Percentiles rank a stretch among this genome's conserved stretches.
Evolutionary conservation across 2,888 invertebrate species (phyloP).

Genomic region (Tetheella fluctuosa): DNA sequence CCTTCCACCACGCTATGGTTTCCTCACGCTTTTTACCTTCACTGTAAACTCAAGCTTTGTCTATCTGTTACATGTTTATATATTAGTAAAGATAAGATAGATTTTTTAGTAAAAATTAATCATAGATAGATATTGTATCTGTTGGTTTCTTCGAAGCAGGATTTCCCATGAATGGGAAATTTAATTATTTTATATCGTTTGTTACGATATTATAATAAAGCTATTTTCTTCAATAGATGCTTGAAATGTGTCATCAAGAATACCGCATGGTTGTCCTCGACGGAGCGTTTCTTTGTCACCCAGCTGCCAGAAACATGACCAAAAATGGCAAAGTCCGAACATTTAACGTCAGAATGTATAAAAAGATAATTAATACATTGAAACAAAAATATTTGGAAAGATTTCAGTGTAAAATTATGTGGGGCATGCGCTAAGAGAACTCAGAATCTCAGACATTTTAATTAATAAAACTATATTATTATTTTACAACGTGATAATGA

Average conservation of each 20-base stretch:
- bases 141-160: too few species aligned
- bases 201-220: neutral
- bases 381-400: conserved; percentile 77
- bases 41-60: too few species aligned
- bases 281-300: conserved; percentile 89
- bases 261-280: conserved; percentile 89
- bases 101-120: too few species aligned
- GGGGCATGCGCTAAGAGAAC: conserved; percentile 49
- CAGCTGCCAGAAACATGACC: conserved; percentile 62
- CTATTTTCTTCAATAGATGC: conserved; percentile 82
- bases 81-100: too few species aligned
- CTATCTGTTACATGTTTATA: too few species aligned
- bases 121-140: too few species aligned
- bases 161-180: too few species aligned
- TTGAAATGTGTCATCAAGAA: conserved; percentile 89
- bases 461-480: too few species aligned
- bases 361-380: conserved; percentile 72
- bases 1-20: too few species aligned
- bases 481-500: too few species aligned
- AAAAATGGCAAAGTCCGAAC: conserved; percentile 53
- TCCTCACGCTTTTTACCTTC: too few species aligned
- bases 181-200: too few species aligned
- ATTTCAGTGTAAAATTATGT: conserved; percentile 64
- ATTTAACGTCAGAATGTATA: conserved; percentile 77
- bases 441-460: neutral